Conservation (phyloP, 2,113 vertebrate species). For the Gymnarchus niloticus region DNA sequence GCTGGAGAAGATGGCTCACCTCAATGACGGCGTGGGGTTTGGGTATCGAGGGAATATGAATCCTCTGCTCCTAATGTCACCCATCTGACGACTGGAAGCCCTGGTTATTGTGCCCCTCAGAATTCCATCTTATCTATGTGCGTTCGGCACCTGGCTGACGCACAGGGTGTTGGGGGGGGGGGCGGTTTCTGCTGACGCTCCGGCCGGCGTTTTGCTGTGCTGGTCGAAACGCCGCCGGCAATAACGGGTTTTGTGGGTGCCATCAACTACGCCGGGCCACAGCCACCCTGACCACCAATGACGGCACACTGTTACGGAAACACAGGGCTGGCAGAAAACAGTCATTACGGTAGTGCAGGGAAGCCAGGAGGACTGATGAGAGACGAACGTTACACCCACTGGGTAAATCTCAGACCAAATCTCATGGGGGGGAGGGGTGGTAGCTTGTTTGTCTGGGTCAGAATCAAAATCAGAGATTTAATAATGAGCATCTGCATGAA, state of each 20-base stretch:
- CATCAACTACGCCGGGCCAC: neutral
- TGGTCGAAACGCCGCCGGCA: neutral
- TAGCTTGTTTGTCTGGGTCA: neutral
- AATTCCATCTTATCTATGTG: slow-evolving; percentile 1
- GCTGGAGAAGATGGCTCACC: slow-evolving; percentile 6
- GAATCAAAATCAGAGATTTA: neutral
- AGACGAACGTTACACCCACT: neutral
- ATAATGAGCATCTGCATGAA: neutral
- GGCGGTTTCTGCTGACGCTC: neutral
- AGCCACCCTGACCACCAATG: neutral
- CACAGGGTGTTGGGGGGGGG: too few relatives aligned
- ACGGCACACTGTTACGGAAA: slow-evolving; percentile 2
- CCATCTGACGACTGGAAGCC: neutral
- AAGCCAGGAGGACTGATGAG: neutral
- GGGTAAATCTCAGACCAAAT: neutral
- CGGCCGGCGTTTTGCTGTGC: neutral
- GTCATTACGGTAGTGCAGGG: neutral
- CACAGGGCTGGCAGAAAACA: neutral
- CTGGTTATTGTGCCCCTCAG: neutral
- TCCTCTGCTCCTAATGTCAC: neutral
- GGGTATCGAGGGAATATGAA: neutral
- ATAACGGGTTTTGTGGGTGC: neutral
- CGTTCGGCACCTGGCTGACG: neutral
- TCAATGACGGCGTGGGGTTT: neutral
- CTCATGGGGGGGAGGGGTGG: too few relatives aligned